phyloP scores from a whole-genome alignment of 2,113 vertebrate species.

The Odontophorus gujanensis region DNA sequence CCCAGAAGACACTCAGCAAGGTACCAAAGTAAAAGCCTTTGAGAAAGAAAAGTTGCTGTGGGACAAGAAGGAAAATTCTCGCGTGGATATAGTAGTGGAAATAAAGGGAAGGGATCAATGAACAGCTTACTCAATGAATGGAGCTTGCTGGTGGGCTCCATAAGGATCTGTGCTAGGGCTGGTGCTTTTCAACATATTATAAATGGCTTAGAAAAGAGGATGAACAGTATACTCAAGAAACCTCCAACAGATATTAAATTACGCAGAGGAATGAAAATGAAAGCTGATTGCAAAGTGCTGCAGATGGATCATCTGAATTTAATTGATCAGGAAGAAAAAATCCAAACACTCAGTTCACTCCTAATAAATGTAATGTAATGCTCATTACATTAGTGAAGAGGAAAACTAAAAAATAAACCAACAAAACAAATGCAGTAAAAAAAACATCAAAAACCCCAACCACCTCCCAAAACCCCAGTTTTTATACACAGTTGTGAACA shows the following conservation, averaged over 20 bases:
- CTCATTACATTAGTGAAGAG: background rate
- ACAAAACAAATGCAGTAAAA: background rate
- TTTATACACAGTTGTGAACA: background rate
- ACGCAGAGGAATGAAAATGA: background rate
- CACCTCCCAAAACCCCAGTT: background rate
- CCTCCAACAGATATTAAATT: background rate
- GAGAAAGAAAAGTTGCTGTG: background rate
- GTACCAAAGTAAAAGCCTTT: background rate
- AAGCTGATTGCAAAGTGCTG: background rate
- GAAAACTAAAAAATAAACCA: background rate
- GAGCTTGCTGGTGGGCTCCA: background rate
- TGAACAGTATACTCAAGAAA: background rate
- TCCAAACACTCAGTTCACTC: background rate
- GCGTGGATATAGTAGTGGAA: background rate
- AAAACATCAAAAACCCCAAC: background rate
- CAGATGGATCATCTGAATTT: background rate
- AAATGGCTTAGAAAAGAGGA: slow-evolving; percentile 21
- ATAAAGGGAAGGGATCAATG: background rate
- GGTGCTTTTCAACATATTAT: background rate
- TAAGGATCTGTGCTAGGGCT: background rate
- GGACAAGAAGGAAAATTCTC: slow-evolving; percentile 2
- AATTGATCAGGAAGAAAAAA: background rate
- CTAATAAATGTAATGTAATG: background rate
- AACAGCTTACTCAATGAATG: background rate
- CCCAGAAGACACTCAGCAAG: background rate